Percentiles rank a stretch among this genome's conserved stretches.
These are phyloP conservation scores for Phalanger gymnotis DNA, from an alignment of 2,797 vertebrate species.

Conservation along the genomic window DNA sequence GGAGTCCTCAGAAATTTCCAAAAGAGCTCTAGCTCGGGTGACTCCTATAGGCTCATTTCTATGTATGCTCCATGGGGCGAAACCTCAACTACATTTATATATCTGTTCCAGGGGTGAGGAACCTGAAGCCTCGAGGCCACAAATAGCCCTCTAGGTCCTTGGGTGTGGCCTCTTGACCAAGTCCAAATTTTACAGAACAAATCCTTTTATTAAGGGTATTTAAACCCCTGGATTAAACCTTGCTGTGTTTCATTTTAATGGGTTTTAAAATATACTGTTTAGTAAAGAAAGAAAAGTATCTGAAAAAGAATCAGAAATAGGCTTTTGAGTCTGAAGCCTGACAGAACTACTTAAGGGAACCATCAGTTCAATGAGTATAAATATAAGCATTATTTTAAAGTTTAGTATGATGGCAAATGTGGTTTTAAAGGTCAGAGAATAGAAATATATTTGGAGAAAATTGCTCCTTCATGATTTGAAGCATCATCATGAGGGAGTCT, in stretches of 20 bases:
- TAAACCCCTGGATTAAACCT: not conserved
- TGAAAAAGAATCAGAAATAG: not conserved
- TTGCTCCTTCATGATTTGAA: not conserved
- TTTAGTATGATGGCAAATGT: not conserved
- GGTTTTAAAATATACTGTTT: not conserved
- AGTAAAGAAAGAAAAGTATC: not conserved
- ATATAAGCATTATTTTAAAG: not conserved
- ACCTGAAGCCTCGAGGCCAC: too few relatives aligned
- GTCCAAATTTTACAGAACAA: too few relatives aligned
- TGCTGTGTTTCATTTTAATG: not conserved
- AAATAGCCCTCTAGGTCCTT: too few relatives aligned
- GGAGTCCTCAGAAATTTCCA: not conserved
- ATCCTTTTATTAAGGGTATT: too few relatives aligned
- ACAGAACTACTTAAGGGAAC: not conserved
- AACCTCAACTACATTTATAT: not conserved
- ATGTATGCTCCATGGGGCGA: not conserved
- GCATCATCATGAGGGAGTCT: not conserved
- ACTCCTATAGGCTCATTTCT: not conserved
- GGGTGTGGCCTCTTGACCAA: too few relatives aligned
- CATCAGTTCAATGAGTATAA: not conserved
- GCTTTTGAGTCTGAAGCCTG: not conserved
- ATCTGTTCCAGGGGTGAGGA: not conserved
- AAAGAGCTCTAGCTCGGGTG: not conserved
- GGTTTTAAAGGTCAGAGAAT: not conserved
- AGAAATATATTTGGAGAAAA: not conserved